These are phyloP conservation scores for Melierax canorus DNA, from an alignment of 2,113 vertebrate species.

Conservation along the genomic window DNA sequence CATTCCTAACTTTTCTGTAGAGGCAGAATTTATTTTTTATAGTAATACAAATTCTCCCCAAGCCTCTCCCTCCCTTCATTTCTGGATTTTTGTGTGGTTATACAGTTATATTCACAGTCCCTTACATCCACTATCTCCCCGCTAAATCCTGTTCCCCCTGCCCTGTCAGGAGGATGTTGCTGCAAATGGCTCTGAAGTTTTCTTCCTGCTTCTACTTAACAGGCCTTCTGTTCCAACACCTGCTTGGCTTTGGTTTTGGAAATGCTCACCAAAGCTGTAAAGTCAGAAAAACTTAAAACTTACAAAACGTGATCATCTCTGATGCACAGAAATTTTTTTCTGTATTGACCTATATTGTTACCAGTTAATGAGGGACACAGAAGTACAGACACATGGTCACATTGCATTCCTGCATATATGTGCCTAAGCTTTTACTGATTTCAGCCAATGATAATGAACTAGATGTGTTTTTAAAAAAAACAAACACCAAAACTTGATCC, in stretches of 20 bases:
- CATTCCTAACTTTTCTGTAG: not conserved
- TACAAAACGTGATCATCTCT: not conserved
- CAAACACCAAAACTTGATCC: not conserved
- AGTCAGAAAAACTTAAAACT: not conserved
- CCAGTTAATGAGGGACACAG: not conserved
- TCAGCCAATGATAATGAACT: not conserved
- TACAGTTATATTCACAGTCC: not conserved
- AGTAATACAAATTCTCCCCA: not conserved
- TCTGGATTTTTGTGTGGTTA: not conserved
- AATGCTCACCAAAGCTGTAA: not conserved
- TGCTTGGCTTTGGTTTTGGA: not conserved
- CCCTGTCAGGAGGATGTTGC: not conserved
- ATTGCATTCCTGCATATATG: accelerated
- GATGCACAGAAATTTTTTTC: not conserved
- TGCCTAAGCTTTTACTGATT: not conserved
- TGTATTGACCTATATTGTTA: not conserved
- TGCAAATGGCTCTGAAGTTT: not conserved
- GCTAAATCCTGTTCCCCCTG: not conserved
- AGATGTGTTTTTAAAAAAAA: not conserved
- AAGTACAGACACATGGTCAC: not conserved
- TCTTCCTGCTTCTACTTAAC: not conserved
- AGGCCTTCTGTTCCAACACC: not conserved
- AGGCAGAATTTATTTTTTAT: not conserved
- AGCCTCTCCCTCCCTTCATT: not conserved
- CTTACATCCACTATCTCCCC: not conserved